Evolutionary conservation across 2,888 invertebrate genomes (phyloP).

Genomic region (Mechanitis mazaeus): DNA sequence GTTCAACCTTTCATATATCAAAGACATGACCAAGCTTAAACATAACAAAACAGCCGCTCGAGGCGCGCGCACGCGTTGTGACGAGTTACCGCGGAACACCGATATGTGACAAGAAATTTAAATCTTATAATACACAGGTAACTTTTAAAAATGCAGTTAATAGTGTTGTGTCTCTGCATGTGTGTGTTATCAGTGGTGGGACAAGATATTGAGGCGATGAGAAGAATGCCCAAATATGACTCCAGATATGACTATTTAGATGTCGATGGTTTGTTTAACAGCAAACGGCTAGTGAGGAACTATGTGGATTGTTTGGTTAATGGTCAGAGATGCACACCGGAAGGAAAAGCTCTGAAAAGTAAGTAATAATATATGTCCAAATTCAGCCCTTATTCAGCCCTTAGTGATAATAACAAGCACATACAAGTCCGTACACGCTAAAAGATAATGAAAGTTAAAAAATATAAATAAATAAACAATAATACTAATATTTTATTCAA

Average conservation of each 20-base stretch:
- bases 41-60: slow-evolving; percentile 25
- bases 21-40: slow-evolving; percentile 32
- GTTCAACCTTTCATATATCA: slow-evolving; percentile 31
- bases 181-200: slow-evolving; percentile 47
- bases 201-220: slow-evolving; percentile 54
- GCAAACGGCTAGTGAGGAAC: slow-evolving; percentile 81
- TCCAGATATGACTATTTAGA: slow-evolving; percentile 82
- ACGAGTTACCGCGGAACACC: slow-evolving; percentile 17
- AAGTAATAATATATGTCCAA: slow-evolving; percentile 54
- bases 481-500: neutral
- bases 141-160: slow-evolving; percentile 27
- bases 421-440: too few relatives aligned
- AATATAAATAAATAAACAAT: neutral
- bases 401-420: too few relatives aligned
- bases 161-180: slow-evolving; percentile 42
- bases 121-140: slow-evolving; percentile 11
- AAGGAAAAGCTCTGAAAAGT: slow-evolving; percentile 84
- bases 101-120: slow-evolving; percentile 28
- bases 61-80: slow-evolving; percentile 44
- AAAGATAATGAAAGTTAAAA: too few relatives aligned
- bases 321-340: slow-evolving; percentile 82
- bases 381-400: too few relatives aligned
- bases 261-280: slow-evolving; percentile 81
- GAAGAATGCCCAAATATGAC: slow-evolving; percentile 65
- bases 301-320: slow-evolving; percentile 83